Evolutionary conservation across 2,113 vertebrate species (phyloP), one percentile per base, ranked within the genome.

Genomic region (Aptenodytes forsteri): DNA sequence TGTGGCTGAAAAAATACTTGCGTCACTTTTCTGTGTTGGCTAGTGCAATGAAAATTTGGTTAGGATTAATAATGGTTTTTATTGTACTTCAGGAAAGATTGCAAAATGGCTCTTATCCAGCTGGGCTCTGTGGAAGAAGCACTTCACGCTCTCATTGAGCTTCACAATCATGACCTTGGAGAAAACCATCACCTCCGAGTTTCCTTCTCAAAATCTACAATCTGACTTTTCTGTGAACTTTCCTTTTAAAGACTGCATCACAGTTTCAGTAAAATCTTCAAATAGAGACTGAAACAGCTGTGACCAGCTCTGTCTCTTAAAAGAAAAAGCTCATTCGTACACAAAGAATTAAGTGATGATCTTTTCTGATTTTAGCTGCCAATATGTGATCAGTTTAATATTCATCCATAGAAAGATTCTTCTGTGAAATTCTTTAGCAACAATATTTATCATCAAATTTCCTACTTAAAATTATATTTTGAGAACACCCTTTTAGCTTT

Each of bases 51-150:
- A 70, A 64, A 82, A 75, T 67, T 76, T 85, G 6, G 2, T 84
- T 82, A 67, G 26, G 26, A 62, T 91, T 95, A 96, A 93, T 92
- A 69, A 80, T 46, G 1, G 0, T 70, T 97, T 87, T 69, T 77
- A 67, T 75, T 95, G 21, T 69, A 89, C 97, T 97, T 92, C 93
- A 99, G 99, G 98, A 99, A 98, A 84, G 98, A 98, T 94, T 96
- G 95, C 87, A 99, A 98, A 98, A 99, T 98, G 99, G 99, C 99
- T 42, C 97, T 99, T 92, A 99, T 99, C 94, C 98, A 98, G 29
- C 96, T 99, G 97, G 98, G 97, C 67, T 99, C 98, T 66, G 98
- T 99, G 94, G 99, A 99, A 93, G 99, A 99, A 98, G 99, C 98
- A 83, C 97, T 99, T 93, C 98, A 98, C 1, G 98, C 99, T 61